Evolutionary conservation across 2,113 vertebrate genomes (phyloP), one percentile per base, ranked within the genome.

Genomic region (Hassar affinis): DNA sequence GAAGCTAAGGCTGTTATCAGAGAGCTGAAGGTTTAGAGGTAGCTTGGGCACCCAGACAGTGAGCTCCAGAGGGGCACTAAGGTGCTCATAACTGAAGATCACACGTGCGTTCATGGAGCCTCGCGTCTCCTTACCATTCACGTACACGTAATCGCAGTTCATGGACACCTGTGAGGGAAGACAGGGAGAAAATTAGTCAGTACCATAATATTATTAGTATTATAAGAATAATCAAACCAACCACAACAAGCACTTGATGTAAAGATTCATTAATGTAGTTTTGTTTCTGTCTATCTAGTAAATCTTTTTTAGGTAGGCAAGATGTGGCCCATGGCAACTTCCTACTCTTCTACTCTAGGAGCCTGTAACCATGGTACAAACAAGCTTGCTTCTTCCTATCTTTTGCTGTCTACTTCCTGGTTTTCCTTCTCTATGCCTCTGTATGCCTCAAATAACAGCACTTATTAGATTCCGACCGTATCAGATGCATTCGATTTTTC

Each of bases 11-110:
- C 90, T 93, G 86, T 89, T 81, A 0, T 99, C 97, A 0, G 96
- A 98, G 0, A 99, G 96, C 84, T 98, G 96, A 22, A 99, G 95
- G 91, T 94, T 94, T 83, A 99, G 94, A 0, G 98, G 98, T 61
- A 99, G 94, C 54, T 96, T 98, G 91, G 98, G 98, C 76, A 99
- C 97, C 98, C 98, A 99, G 74, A 99, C 97, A 0, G 97, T 99
- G 92, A 99, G 95, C 92, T 99, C 97, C 93, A 99, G 93, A 0
- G 95, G 95, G 0, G 97, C 96, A 9, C 91, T 96, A 86, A 99
- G 95, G 86, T 98, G 93, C 87, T 99, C 98, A 0, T 99, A 99
- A 93, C 92, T 97, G 93, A 99, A 99, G 90, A 96, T 96, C 84
- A 99, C 96, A 33, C 97, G 92, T 62, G 97, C 97, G 0, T 95